A percentile compares a stretch with the other conserved stretches of the same genome.
phyloP scores from a whole-genome alignment of 2,888 invertebrate species.

The Phragmatobia fuliginosa region DNA sequence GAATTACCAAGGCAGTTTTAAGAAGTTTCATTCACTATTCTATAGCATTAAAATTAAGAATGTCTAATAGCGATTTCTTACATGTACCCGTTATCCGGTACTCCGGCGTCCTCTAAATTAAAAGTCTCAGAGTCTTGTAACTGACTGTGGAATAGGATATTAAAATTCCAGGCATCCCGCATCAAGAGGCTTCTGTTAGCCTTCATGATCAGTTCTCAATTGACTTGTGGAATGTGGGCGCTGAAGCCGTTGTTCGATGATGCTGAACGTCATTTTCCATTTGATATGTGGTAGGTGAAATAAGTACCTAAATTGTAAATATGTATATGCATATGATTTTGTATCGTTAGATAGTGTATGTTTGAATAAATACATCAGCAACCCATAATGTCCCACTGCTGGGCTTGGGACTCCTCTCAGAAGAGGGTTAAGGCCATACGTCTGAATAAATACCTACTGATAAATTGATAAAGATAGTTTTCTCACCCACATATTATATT shows the following conservation, averaged over 20 bases:
- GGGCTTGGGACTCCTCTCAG: too few species aligned
- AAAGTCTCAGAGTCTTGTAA: neutral
- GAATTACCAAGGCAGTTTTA: too few species aligned
- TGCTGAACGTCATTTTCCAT: slow-evolving; percentile 73
- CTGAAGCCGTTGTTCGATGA: slow-evolving; percentile 77
- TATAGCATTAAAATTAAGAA: neutral
- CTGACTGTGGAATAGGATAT: slow-evolving; percentile 54
- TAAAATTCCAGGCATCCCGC: slow-evolving; percentile 65
- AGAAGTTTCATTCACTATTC: neutral
- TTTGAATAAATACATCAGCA: too few species aligned
- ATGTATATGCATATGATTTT: neutral
- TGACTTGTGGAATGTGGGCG: slow-evolving; percentile 75
- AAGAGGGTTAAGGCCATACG: too few species aligned
- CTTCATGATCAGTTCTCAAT: slow-evolving; percentile 75
- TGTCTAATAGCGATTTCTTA: neutral
- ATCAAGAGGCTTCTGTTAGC: slow-evolving; percentile 72
- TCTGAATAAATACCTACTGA: too few species aligned
- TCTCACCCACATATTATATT: neutral
- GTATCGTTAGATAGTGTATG: neutral
- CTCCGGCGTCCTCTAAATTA: slow-evolving; percentile 13
- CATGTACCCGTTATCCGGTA: neutral
- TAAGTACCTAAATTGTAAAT: neutral
- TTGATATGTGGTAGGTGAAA: slow-evolving; percentile 77
- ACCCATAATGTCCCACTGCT: too few species aligned
- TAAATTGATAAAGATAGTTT: too few species aligned